phyloP scores from a whole-genome alignment of 1,140 invertebrate species.

The Eciton burchellii region DNA sequence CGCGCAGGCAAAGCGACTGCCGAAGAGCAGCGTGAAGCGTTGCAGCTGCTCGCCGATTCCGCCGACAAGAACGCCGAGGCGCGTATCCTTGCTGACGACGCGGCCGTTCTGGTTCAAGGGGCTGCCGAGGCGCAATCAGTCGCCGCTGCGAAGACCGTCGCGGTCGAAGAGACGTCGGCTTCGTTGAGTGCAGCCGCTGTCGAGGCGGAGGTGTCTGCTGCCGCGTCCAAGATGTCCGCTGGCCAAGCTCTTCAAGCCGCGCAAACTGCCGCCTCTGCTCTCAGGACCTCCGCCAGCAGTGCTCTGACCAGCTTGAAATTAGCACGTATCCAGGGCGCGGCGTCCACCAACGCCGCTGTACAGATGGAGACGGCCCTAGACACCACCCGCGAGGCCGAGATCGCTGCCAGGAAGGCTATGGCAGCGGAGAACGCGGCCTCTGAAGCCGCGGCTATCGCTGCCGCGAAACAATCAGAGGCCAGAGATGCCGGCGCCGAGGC shows the following conservation, averaged over 20 bases:
- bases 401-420: not conserved
- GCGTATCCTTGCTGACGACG: not conserved
- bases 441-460: not conserved
- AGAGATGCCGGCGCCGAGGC: not conserved
- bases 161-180: not conserved
- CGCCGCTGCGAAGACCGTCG: not conserved
- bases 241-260: not conserved
- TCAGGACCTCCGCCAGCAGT: not conserved
- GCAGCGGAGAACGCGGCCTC: not conserved
- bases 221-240: not conserved
- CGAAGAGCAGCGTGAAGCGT: not conserved
- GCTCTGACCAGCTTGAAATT: not conserved
- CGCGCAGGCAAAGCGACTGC: not conserved
- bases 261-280: not conserved
- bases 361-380: not conserved
- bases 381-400: not conserved
- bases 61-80: not conserved
- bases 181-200: not conserved
- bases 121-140: not conserved
- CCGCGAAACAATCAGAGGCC: not conserved
- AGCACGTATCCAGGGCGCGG: not conserved
- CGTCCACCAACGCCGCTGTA: not conserved
- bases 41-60: not conserved
- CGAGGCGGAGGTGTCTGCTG: not conserved
- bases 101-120: not conserved